Conservation (phyloP, 2,888 invertebrate species). For the Melieria picta region DNA sequence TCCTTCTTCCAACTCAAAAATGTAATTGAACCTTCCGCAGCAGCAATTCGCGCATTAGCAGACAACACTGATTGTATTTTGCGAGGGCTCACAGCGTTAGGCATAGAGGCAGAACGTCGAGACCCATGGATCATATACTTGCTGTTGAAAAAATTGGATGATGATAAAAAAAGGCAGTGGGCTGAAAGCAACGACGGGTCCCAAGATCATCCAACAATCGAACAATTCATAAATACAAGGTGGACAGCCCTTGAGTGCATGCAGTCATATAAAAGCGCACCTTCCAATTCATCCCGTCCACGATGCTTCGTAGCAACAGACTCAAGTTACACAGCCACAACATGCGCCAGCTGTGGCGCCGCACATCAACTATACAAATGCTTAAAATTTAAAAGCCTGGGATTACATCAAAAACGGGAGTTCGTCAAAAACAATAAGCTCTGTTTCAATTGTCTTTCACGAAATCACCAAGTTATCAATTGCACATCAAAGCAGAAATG, state of each 20-base stretch:
- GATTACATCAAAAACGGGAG: conserved; percentile 17
- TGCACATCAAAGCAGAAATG: conserved; percentile 12
- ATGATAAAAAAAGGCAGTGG: conserved; percentile 18
- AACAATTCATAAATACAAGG: conserved; percentile 14
- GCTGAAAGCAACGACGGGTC: conserved; percentile 17
- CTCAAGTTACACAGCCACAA: neutral
- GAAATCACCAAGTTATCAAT: neutral
- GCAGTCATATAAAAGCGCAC: conserved; percentile 11
- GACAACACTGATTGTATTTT: conserved; percentile 19
- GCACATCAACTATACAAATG: too few species aligned
- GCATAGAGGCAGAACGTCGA: conserved; percentile 2
- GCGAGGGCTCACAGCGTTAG: conserved; percentile 14
- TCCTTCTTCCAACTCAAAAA: conserved; percentile 16
- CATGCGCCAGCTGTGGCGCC: neutral
- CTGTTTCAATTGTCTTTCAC: conserved; percentile 12
- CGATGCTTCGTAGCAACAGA: conserved; percentile 12
- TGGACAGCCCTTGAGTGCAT: conserved; percentile 12
- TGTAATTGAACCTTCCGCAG: conserved; percentile 9
- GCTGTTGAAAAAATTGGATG: conserved; percentile 23
- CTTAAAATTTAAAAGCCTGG: too few species aligned
- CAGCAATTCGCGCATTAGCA: conserved; percentile 12
- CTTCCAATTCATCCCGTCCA: conserved; percentile 7
- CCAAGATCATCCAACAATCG: conserved; percentile 14
- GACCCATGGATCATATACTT: conserved; percentile 20
- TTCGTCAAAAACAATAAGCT: conserved; percentile 8